phyloP scores from a whole-genome alignment of 2,888 invertebrate species.

The Elysia crispata region DNA sequence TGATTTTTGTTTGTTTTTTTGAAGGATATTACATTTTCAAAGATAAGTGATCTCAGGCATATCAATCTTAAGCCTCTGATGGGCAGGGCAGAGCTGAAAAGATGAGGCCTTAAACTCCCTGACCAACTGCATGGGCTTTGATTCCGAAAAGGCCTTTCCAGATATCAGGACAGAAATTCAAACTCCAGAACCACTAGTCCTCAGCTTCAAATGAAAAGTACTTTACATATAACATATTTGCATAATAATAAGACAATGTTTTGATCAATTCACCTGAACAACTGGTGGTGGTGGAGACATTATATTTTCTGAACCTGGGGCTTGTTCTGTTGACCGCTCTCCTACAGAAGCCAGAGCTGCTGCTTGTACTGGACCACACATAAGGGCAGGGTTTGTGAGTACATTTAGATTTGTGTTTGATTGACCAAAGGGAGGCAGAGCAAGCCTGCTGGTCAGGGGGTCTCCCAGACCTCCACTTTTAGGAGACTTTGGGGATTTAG shows the following conservation, averaged over 20 bases:
- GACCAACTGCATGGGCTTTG: no score
- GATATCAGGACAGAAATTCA: no score
- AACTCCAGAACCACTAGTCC: no score
- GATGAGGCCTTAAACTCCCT: no score
- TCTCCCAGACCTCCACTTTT: constrained; percentile 51
- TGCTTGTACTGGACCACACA: constrained; percentile 3
- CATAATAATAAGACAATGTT: not conserved
- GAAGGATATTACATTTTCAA: no score
- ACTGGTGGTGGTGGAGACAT: constrained; percentile 52
- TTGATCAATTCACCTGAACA: constrained; percentile 43
- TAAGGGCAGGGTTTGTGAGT: not conserved
- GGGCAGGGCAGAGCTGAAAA: no score
- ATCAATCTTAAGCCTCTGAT: no score
- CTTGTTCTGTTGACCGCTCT: constrained; percentile 20
- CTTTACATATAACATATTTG: no score
- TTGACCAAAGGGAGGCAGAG: not conserved
- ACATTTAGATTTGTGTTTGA: constrained; percentile 10
- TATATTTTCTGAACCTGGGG: constrained; percentile 35
- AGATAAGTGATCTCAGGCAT: no score
- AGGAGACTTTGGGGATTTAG: constrained; percentile 54
- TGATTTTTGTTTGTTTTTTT: no score
- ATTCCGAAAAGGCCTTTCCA: no score
- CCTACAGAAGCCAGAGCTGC: constrained; percentile 12
- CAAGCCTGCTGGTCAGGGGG: constrained; percentile 34
- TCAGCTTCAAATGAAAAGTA: no score